Percentiles rank a stretch among this genome's conserved stretches.
These are phyloP conservation scores for Silurus asotus DNA, from an alignment of 2,113 vertebrate genomes.

Conservation along the genomic window DNA sequence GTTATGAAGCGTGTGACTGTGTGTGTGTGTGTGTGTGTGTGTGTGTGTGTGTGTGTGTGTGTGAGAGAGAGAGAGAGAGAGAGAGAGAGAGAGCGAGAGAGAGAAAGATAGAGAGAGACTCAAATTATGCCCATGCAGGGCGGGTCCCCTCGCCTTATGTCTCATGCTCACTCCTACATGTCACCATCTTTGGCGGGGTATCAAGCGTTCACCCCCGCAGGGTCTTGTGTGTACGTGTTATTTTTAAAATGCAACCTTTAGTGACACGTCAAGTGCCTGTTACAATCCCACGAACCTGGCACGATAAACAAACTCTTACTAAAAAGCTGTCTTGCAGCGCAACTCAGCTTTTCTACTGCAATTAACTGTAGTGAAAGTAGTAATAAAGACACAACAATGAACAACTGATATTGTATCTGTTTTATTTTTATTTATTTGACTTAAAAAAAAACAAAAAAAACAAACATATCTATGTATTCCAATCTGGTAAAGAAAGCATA, in stretches of 20 bases:
- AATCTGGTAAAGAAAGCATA: not conserved
- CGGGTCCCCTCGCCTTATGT: constrained; percentile 2
- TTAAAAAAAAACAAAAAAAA: not conserved
- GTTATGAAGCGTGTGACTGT: not conserved
- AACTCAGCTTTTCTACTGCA: not conserved
- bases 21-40: too few species aligned
- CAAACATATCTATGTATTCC: too few species aligned
- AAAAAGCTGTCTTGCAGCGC: not conserved
- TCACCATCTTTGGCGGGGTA: constrained; percentile 58
- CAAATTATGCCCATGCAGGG: constrained; percentile 40
- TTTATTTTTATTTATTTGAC: not conserved
- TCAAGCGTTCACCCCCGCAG: constrained; percentile 45
- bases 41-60: not conserved
- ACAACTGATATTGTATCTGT: not conserved
- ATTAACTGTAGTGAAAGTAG: too few species aligned
- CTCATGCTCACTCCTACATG: constrained; percentile 8
- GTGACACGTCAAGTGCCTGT: constrained; percentile 28
- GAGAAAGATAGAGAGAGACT: not conserved
- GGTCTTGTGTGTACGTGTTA: constrained; percentile 40
- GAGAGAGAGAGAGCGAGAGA: constrained; percentile 26
- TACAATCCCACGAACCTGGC: constrained; percentile 11
- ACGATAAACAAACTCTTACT: constrained; percentile 1
- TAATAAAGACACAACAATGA: not conserved
- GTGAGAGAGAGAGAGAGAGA: constrained; percentile 6
- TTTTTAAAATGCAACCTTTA: constrained; percentile 51